A percentile compares a stretch with the other conserved stretches of the same genome.
Evolutionary conservation across 2,888 invertebrate genomes (phyloP).

Genomic region (Shargacucullia verbasci): DNA sequence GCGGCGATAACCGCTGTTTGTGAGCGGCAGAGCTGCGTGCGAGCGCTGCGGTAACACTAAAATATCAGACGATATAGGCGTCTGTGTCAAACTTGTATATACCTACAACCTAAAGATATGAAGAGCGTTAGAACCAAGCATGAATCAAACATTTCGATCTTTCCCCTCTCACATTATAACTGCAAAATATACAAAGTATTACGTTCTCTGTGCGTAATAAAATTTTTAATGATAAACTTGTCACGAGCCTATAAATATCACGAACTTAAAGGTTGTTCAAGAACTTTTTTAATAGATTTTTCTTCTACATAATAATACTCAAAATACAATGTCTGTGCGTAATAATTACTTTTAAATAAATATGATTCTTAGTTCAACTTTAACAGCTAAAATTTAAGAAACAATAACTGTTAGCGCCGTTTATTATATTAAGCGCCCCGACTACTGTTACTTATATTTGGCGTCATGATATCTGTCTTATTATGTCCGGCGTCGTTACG

Average conservation of each 20-base stretch:
- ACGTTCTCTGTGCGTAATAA: conserved; percentile 2
- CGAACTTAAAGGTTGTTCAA: too few species aligned
- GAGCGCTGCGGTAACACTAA: not conserved
- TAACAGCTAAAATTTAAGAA: conserved; percentile 22
- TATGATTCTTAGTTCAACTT: conserved; percentile 14
- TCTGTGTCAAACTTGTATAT: not conserved
- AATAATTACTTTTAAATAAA: conserved; percentile 15
- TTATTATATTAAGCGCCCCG: too few species aligned
- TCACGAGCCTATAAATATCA: too few species aligned
- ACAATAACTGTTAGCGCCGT: too few species aligned
- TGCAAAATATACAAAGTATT: conserved; percentile 1
- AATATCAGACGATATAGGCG: conserved; percentile 1
- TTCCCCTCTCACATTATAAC: conserved; percentile 8
- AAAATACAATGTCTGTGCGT: too few species aligned
- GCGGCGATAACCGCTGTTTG: conserved; percentile 40
- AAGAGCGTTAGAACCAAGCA: not conserved
- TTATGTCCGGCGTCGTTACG: too few species aligned
- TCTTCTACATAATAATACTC: too few species aligned
- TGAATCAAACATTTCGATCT: not conserved
- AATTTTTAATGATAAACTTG: too few species aligned
- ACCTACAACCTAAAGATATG: not conserved
- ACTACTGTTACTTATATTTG: too few species aligned
- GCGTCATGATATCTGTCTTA: too few species aligned
- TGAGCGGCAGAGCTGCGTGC: conserved; percentile 16
- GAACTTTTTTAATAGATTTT: too few species aligned